A percentile compares a stretch with the other conserved stretches of the same genome.
These are phyloP conservation scores for Balaeniceps rex DNA, from an alignment of 2,113 vertebrate genomes.

Conservation along the genomic window DNA sequence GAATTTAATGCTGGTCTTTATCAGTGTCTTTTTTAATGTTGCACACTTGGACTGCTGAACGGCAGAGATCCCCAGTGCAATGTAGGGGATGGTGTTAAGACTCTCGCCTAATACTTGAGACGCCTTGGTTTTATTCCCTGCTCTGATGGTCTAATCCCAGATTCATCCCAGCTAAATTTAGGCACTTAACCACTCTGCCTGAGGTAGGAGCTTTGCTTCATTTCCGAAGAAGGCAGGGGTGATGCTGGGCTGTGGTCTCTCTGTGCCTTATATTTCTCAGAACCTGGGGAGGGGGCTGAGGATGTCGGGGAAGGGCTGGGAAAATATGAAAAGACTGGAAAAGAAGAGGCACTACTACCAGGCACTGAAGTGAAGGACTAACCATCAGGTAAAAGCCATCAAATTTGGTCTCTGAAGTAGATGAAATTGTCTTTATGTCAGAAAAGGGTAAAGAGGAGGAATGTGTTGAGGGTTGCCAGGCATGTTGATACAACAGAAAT, in stretches of 20 bases:
- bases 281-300: background rate
- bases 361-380: background rate
- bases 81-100: background rate
- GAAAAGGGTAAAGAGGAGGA: background rate
- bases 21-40: background rate
- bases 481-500: background rate
- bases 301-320: background rate
- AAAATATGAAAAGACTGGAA: background rate
- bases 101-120: background rate
- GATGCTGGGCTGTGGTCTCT: background rate
- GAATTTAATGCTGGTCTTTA: background rate
- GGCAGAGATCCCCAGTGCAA: background rate
- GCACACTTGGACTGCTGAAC: background rate
- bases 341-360: background rate
- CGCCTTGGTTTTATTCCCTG: background rate
- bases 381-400: conserved; percentile 12
- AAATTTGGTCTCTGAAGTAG: background rate
- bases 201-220: background rate
- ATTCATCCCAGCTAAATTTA: conserved; percentile 58
- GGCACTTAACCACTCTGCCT: conserved; percentile 1
- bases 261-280: background rate
- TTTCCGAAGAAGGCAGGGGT: background rate
- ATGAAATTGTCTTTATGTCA: background rate
- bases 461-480: rapidly evolving
- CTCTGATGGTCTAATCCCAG: conserved; percentile 45